Evolutionary conservation across 2,113 vertebrate species (phyloP).

Genomic region (Corynorhinus townsendii): DNA sequence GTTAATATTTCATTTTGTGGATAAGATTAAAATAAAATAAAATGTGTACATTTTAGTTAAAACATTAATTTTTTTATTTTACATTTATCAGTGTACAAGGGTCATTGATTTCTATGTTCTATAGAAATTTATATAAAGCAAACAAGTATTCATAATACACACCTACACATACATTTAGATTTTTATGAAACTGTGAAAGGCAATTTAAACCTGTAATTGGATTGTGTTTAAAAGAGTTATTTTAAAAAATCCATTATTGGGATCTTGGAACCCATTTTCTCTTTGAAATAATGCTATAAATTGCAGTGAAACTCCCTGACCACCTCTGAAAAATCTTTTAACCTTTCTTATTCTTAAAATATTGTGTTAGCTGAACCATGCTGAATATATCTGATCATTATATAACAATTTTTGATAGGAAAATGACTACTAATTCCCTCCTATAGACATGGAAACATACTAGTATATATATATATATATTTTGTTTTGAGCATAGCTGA

Average conservation of each 20-base stretch:
- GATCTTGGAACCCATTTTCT: slow-evolving; percentile 52
- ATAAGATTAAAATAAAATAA: background rate
- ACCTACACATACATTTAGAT: slow-evolving; percentile 8
- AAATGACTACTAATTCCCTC: background rate
- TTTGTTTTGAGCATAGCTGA: background rate
- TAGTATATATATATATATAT: background rate
- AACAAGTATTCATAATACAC: background rate
- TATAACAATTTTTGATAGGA: background rate
- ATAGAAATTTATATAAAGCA: slow-evolving; percentile 16
- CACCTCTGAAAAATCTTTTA: slow-evolving; percentile 34
- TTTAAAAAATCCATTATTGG: slow-evolving; percentile 55
- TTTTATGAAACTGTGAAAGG: slow-evolving; percentile 41
- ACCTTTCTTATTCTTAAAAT: background rate
- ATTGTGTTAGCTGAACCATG: slow-evolving; percentile 6
- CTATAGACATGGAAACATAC: background rate
- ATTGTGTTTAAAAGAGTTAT: slow-evolving; percentile 56
- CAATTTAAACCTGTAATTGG: slow-evolving; percentile 30
- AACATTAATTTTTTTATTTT: background rate
- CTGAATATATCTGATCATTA: background rate
- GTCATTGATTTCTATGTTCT: background rate
- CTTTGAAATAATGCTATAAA: slow-evolving; percentile 51
- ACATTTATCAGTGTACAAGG: background rate
- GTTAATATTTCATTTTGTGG: background rate
- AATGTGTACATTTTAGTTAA: background rate
- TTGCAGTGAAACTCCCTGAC: slow-evolving; percentile 22